Evolutionary conservation across 2,113 vertebrate genomes (phyloP).

Genomic region (Callipepla squamata): DNA sequence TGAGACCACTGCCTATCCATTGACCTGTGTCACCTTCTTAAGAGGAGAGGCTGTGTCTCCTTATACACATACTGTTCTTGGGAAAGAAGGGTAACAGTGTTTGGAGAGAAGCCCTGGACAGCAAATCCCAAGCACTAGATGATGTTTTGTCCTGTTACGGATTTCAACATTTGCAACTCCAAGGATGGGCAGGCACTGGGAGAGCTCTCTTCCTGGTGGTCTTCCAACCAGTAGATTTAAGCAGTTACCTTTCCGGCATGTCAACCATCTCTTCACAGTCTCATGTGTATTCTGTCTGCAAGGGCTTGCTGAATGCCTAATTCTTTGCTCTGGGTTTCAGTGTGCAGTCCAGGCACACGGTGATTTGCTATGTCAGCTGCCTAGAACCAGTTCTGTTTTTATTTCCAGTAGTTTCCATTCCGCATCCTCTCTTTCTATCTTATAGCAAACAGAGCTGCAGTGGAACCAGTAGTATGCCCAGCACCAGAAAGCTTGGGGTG

Average conservation of each 20-base stretch:
- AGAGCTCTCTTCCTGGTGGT: neutral
- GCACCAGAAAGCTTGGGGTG: neutral
- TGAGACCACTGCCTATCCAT: neutral
- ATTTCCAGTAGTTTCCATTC: neutral
- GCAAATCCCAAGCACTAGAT: neutral
- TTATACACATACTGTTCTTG: neutral
- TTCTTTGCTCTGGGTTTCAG: neutral
- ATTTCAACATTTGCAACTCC: neutral
- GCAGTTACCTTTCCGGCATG: neutral
- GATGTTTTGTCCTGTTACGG: neutral
- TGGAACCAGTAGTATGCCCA: neutral
- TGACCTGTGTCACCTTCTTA: neutral
- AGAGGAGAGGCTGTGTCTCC: neutral
- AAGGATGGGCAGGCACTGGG: neutral
- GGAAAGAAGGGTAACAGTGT: neutral
- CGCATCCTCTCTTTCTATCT: neutral
- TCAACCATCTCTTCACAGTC: neutral
- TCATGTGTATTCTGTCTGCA: neutral
- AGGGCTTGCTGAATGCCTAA: neutral
- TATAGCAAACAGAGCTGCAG: neutral
- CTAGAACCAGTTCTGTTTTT: neutral
- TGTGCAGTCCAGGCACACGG: neutral
- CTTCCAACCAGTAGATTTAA: neutral
- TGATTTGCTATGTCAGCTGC: neutral
- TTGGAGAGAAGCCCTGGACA: neutral